phyloP scores from a whole-genome alignment of 2,113 vertebrate genomes.

The Pteronura brasiliensis region DNA sequence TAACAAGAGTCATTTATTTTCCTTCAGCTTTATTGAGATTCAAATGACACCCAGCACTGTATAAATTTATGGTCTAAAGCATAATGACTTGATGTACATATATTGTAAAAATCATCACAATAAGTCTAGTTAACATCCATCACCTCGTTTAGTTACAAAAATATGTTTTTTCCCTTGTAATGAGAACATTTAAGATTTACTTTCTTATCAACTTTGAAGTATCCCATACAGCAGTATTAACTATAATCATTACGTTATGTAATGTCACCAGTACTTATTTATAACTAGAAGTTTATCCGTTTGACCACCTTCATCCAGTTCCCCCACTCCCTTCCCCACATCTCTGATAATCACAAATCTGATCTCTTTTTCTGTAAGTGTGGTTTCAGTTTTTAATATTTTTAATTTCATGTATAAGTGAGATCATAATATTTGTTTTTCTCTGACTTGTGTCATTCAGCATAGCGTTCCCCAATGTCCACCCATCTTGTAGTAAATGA shows the following conservation, averaged over 20 bases:
- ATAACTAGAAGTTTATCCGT: background rate
- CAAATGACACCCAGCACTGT: too few species aligned
- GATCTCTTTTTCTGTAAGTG: background rate
- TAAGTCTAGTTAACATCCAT: background rate
- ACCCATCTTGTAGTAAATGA: background rate
- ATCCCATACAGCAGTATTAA: background rate
- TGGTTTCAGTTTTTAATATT: background rate
- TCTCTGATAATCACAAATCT: background rate
- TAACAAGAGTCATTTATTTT: background rate
- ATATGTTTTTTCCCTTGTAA: background rate
- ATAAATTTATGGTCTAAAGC: background rate
- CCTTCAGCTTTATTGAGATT: background rate
- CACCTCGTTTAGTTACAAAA: background rate
- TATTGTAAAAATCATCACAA: background rate
- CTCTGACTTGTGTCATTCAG: background rate
- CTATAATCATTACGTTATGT: background rate
- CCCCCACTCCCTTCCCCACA: background rate
- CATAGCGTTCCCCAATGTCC: background rate
- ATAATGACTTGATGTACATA: background rate
- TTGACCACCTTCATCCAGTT: background rate
- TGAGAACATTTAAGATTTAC: background rate
- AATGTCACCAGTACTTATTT: background rate
- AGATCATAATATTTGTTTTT: background rate
- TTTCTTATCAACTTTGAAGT: background rate
- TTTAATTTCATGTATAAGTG: background rate